These are phyloP conservation scores for Tachina fera DNA, from an alignment of 2,888 invertebrate species.

Conservation along the genomic window DNA sequence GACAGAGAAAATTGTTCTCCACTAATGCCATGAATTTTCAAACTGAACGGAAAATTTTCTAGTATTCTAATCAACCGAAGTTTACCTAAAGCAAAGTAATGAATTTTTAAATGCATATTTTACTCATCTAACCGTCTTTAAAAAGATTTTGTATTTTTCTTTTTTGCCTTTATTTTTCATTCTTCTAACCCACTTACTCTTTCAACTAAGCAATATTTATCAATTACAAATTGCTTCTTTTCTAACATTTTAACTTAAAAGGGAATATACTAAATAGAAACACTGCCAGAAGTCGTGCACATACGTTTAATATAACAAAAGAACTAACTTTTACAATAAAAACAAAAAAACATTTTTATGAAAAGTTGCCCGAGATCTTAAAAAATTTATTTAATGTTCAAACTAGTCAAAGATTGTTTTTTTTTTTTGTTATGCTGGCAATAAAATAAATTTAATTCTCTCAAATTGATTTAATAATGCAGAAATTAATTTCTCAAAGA, in stretches of 20 bases:
- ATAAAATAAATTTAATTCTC: too few species aligned
- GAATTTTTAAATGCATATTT: background rate
- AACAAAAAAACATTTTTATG: too few species aligned
- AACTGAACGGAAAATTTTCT: background rate
- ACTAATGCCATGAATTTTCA: background rate
- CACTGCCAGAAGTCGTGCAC: background rate
- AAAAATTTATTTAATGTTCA: too few species aligned
- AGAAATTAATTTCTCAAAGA: too few species aligned
- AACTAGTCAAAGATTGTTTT: too few species aligned
- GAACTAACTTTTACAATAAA: too few species aligned
- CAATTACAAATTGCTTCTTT: conserved; percentile 50
- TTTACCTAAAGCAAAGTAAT: background rate
- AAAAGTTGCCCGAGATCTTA: too few species aligned
- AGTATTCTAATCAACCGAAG: background rate
- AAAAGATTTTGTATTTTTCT: background rate
- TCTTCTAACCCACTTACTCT: conserved; percentile 25
- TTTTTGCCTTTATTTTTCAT: background rate
- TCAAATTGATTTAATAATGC: too few species aligned
- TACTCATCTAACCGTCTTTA: background rate
- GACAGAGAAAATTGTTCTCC: background rate
- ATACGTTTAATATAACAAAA: background rate
- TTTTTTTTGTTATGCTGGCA: too few species aligned
- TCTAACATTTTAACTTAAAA: conserved; percentile 27
- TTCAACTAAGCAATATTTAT: conserved; percentile 36
- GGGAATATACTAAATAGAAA: background rate